These are phyloP conservation scores for Mus minutoides DNA, from an alignment of 2,797 vertebrate genomes.

Conservation along the genomic window DNA sequence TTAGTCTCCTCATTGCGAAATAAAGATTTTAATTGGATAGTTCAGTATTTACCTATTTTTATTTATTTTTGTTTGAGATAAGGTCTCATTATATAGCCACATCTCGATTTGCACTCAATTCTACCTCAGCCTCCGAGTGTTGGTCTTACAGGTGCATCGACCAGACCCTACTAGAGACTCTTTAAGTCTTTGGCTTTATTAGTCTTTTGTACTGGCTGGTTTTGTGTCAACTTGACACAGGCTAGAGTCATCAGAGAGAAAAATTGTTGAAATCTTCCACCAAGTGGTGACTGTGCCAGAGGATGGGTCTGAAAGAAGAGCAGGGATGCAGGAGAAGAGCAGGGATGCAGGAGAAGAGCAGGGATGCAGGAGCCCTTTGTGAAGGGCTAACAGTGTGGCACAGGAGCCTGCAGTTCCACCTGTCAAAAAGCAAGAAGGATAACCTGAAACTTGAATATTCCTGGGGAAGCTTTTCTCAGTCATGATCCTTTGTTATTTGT, in stretches of 20 bases:
- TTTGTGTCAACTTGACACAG: background rate
- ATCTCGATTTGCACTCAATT: background rate
- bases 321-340: background rate
- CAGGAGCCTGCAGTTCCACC: background rate
- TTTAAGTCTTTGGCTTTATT: conserved; percentile 9
- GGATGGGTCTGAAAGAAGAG: background rate
- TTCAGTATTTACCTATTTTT: background rate
- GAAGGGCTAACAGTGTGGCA: background rate
- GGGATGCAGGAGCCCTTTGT: background rate
- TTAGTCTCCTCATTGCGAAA: background rate
- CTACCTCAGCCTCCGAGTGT: background rate
- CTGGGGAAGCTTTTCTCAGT: background rate
- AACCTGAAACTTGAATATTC: background rate
- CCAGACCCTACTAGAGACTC: background rate
- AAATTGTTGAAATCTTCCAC: background rate
- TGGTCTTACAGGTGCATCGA: background rate
- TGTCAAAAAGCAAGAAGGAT: background rate
- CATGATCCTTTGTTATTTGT: background rate
- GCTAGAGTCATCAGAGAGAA: background rate
- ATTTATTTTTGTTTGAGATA: background rate
- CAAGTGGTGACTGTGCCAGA: background rate
- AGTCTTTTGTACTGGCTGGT: background rate
- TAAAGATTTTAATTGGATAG: conserved; percentile 16
- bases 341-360: background rate
- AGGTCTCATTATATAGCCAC: background rate